These are phyloP conservation scores for Tribolium madens DNA, from an alignment of 1,140 invertebrate species.

Conservation along the genomic window DNA sequence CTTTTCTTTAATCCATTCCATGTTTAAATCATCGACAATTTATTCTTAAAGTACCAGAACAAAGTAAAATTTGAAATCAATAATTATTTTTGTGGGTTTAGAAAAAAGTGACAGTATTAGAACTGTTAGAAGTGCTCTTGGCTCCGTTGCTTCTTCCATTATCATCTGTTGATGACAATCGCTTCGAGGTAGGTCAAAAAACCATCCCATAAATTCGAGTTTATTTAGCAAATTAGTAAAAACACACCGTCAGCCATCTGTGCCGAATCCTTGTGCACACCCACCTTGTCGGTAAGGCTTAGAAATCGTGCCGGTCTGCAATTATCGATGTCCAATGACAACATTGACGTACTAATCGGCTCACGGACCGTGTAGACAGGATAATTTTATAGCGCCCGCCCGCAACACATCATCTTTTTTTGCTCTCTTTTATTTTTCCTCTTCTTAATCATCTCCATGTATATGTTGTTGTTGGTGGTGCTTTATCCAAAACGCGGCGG, in stretches of 20 bases:
- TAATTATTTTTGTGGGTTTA: too few species aligned
- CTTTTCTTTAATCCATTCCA: too few species aligned
- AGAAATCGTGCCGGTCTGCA: slow-evolving; percentile 48
- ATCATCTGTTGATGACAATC: not conserved
- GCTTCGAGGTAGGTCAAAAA: not conserved
- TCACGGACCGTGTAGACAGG: slow-evolving; percentile 47
- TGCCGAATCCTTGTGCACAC: slow-evolving; percentile 29
- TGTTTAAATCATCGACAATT: too few species aligned
- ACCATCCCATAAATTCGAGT: slow-evolving; percentile 16
- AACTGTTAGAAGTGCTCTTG: too few species aligned
- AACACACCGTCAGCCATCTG: slow-evolving; percentile 36
- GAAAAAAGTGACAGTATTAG: too few species aligned
- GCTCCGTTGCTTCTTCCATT: not conserved
- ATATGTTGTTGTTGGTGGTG: slow-evolving; percentile 1
- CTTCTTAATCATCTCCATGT: slow-evolving; percentile 27
- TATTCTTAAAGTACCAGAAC: too few species aligned
- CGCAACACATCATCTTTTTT: slow-evolving; percentile 48
- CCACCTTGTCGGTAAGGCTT: slow-evolving; percentile 18
- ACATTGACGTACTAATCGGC: slow-evolving; percentile 52
- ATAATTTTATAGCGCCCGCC: slow-evolving; percentile 51
- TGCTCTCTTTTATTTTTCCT: not conserved
- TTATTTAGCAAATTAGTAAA: slow-evolving; percentile 44
- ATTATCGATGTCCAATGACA: slow-evolving; percentile 54
- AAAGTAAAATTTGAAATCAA: too few species aligned
- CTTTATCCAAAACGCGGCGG: slow-evolving; percentile 27